These are phyloP conservation scores for Harpalus rubripes DNA, from an alignment of 2,888 invertebrate genomes.

Conservation along the genomic window DNA sequence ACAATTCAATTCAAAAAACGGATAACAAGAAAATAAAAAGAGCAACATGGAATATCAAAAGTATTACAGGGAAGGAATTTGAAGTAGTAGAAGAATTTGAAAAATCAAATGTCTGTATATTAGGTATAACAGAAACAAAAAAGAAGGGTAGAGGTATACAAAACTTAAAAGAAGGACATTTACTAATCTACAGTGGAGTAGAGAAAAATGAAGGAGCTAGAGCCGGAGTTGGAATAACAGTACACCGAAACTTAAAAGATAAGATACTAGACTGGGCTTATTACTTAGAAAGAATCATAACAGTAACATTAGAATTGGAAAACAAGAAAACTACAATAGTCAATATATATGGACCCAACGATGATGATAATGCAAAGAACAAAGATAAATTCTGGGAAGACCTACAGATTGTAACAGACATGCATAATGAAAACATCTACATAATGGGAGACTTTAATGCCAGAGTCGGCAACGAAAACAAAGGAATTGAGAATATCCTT, in stretches of 20 bases:
- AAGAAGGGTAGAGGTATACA: neutral
- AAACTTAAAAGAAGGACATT: neutral
- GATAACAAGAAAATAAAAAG: neutral
- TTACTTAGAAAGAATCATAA: neutral
- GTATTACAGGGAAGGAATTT: conserved; percentile 3
- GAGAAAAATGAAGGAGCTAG: neutral
- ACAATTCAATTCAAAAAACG: neutral
- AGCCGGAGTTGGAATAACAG: no score
- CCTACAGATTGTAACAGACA: neutral
- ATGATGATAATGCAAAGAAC: neutral
- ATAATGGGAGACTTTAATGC: conserved; percentile 61
- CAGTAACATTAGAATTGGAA: neutral
- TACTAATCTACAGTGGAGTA: neutral
- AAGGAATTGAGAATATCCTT: conserved; percentile 29
- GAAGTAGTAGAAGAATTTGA: conserved; percentile 2
- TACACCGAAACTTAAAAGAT: neutral
- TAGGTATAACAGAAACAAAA: neutral
- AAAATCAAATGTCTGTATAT: neutral
- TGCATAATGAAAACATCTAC: conserved; percentile 31
- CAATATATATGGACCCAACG: neutral
- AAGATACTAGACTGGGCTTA: conserved; percentile 1
- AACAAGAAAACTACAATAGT: neutral
- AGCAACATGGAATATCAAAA: conserved; percentile 7
- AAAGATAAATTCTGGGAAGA: conserved; percentile 2
- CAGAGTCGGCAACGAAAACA: conserved; percentile 46